Conservation (phyloP, 2,888 invertebrate genomes). For the Dasypolia templi region DNA sequence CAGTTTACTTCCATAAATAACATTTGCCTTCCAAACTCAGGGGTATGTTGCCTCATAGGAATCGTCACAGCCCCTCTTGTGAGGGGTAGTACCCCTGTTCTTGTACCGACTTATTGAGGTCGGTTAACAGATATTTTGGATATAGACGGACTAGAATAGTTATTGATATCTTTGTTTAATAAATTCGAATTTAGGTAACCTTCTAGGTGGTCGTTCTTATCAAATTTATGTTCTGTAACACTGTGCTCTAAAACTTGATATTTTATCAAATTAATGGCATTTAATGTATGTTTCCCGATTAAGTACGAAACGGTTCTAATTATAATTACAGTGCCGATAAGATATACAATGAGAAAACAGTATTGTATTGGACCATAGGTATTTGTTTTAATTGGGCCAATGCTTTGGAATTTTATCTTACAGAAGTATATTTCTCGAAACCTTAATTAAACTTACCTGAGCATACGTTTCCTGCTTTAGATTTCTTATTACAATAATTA, state of each 20-base stretch:
- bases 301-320: conserved; percentile 55
- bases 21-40: conserved; percentile 76
- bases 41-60: conserved; percentile 69
- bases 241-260: conserved; percentile 53
- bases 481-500: neutral
- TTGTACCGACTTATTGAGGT: conserved; percentile 51
- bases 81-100: conserved; percentile 73
- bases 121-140: conserved; percentile 28
- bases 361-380: conserved; percentile 21
- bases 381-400: conserved; percentile 30
- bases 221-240: conserved; percentile 46
- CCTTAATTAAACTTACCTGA: conserved; percentile 15
- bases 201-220: conserved; percentile 50
- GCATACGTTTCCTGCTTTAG: conserved; percentile 6
- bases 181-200: conserved; percentile 33
- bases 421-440: conserved; percentile 9
- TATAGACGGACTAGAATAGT: conserved; percentile 43
- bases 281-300: conserved; percentile 57
- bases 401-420: conserved; percentile 40
- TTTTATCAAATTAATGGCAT: conserved; percentile 55
- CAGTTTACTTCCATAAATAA: conserved; percentile 71
- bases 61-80: conserved; percentile 60
- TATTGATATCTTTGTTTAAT: neutral
- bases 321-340: conserved; percentile 54
- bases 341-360: conserved; percentile 34